phyloP scores from a whole-genome alignment of 1,140 invertebrate genomes.

The Leptonema lineaticorne region DNA sequence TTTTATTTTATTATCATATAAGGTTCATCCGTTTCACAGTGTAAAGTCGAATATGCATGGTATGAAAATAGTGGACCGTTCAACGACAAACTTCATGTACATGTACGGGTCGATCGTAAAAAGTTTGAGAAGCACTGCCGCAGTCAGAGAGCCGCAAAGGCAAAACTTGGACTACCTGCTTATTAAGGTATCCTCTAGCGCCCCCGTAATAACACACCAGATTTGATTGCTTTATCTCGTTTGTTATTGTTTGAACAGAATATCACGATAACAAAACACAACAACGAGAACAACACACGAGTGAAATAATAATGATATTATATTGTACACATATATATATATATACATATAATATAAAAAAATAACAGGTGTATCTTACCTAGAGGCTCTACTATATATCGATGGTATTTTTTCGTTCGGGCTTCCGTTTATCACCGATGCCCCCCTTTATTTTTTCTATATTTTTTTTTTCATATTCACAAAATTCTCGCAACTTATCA shows the following conservation, averaged over 20 bases:
- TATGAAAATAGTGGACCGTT: no score
- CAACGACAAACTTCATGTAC: no score
- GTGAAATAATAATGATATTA: background rate
- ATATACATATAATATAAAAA: slow-evolving; percentile 19
- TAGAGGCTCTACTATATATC: background rate
- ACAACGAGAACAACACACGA: background rate
- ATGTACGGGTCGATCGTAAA: background rate
- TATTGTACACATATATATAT: no score
- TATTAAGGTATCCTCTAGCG: slow-evolving; percentile 29
- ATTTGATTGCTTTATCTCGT: slow-evolving; percentile 38
- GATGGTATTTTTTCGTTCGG: slow-evolving; percentile 13
- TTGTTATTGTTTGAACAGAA: slow-evolving; percentile 37
- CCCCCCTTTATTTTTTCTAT: no score
- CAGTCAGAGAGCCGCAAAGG: background rate
- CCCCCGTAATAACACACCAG: slow-evolving; percentile 24
- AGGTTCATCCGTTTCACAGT: no score
- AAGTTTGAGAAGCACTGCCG: background rate
- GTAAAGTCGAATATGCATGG: no score
- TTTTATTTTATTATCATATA: no score
- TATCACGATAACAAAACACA: slow-evolving; percentile 27
- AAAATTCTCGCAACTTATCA: background rate
- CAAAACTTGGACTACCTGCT: slow-evolving; percentile 29
- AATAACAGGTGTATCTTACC: slow-evolving; percentile 32
- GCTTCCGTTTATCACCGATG: slow-evolving; percentile 14
- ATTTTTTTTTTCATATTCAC: no score